Base-by-base conservation (phyloP, 2,888 invertebrate genomes). In the Nomada ruficornis region DNA sequence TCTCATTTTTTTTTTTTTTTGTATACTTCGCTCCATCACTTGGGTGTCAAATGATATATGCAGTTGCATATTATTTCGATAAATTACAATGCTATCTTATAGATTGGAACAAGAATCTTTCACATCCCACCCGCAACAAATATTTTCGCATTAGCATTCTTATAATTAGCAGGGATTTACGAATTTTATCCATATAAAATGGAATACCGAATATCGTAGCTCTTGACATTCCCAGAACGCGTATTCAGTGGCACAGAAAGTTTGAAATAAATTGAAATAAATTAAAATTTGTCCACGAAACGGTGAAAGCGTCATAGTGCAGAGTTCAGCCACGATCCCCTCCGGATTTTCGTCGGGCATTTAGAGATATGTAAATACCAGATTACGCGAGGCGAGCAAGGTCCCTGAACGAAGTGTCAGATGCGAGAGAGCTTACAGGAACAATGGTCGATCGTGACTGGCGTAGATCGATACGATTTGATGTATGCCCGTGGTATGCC, bases 381-480 rank as follows among this genome's bases (percentile, higher is more conserved):
- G 87, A 85, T 87, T 85, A 87, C 77, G 76, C 70, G 47, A 20
- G 72, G 77, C 71, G 74, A 72, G 85, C 80, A 79, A 85, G 80
- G 75, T 81, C 77, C 42, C 29, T 15, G 60, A 63, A 69, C 78
- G 69, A 71, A 77, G 76, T 79, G 80, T 86, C 85, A 65, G 71
- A 57, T 57, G 57, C 72, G 63, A 75, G 68, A 78, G 83, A 36
- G 73, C 85, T 75, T 74, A 65, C 62, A 77, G 79, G 80, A 87
- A 85, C 86, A 87, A 85, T 87, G 77, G 85, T 62, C 75, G 83
- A 85, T 80, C 85, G 83, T 87, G 83, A 87, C 85, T 85, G 72
- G 83, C 81, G 65, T 77, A 72, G 86, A 85, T 87, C 81, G 85
- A 81, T 83, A 77, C 76, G 82, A 65, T 83, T 86, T 60, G 82